A percentile compares a stretch with the other conserved stretches of the same genome.
Evolutionary conservation across 2,113 vertebrate genomes (phyloP).

Genomic region (Aphelocoma coerulescens): DNA sequence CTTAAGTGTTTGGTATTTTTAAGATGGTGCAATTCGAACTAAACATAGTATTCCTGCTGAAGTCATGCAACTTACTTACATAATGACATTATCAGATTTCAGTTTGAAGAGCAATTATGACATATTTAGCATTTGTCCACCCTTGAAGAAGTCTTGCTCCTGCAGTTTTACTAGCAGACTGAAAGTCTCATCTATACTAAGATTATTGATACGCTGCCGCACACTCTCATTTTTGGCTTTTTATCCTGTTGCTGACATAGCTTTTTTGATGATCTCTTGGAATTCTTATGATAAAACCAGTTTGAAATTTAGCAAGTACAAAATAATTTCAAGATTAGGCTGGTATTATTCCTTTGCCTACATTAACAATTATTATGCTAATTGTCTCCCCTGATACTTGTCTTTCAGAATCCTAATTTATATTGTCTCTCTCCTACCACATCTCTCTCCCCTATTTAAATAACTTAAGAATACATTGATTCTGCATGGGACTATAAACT

Average conservation of each 20-base stretch:
- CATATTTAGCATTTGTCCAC: conserved; percentile 46
- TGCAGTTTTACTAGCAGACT: background rate
- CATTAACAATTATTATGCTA: background rate
- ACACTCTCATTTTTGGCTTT: background rate
- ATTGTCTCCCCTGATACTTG: background rate
- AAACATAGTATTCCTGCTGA: conserved; percentile 51
- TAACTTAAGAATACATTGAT: background rate
- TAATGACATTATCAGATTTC: conserved; percentile 59
- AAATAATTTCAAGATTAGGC: background rate
- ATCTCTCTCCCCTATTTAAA: background rate
- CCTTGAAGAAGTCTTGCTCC: conserved; percentile 27
- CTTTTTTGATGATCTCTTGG: background rate
- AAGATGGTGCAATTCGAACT: background rate
- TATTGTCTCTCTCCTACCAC: background rate
- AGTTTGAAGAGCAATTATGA: conserved; percentile 49
- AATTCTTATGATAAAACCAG: background rate
- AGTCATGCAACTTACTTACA: conserved; percentile 47
- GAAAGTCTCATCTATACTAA: background rate
- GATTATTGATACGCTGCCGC: background rate
- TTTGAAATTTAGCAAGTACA: background rate
- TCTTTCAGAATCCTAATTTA: background rate
- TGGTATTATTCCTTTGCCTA: background rate
- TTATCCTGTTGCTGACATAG: background rate
- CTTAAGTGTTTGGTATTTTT: background rate
- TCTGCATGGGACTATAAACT: background rate